Evolutionary conservation across 2,113 vertebrate species (phyloP), one percentile per base, ranked within the genome.

Genomic region (Crotalus tigris): DNA sequence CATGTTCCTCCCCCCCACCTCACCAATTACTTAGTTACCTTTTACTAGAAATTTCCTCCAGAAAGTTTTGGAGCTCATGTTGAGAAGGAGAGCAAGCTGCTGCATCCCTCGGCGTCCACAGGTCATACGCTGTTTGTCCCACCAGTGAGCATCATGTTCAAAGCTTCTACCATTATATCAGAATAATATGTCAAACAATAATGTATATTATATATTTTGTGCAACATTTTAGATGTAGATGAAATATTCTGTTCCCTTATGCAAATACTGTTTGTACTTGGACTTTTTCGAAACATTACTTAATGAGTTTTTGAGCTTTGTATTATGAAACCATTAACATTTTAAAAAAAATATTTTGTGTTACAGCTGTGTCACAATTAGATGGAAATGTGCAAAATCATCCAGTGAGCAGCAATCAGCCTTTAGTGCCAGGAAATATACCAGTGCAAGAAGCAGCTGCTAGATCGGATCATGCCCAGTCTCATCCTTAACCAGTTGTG

Each of bases 401-500:
- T 58, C 93, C 96, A 61, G 95, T 29, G 0, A 97, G 95, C 92
- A 95, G 75, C 51, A 93, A 94, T 90, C 96, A 97, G 86, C 93
- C 85, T 96, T 93, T 97, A 90, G 97, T 96, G 91, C 95, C 97
- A 93, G 94, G 95, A 94, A 96, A 97, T 0, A 58, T 96, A 51
- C 93, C 15, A 33, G 85, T 91, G 54, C 95, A 94, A 89, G 97
- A 97, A 93, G 53, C 95, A 94, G 90, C 94, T 95, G 94, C 94
- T 87, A 92, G 95, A 94, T 96, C 92, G 88, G 94, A 96, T 92
- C 90, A 96, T 90, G 69, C 91, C 89, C 89, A 93, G 92, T 92
- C 96, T 96, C 96, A 97, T 29, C 88, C 94, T 96, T 96, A 96
- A 96, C 95, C 97, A 96, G 91, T 93, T 33, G 96, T 97, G 96